Conservation (phyloP, 2,113 vertebrate species). For the Ciconia maguari region DNA sequence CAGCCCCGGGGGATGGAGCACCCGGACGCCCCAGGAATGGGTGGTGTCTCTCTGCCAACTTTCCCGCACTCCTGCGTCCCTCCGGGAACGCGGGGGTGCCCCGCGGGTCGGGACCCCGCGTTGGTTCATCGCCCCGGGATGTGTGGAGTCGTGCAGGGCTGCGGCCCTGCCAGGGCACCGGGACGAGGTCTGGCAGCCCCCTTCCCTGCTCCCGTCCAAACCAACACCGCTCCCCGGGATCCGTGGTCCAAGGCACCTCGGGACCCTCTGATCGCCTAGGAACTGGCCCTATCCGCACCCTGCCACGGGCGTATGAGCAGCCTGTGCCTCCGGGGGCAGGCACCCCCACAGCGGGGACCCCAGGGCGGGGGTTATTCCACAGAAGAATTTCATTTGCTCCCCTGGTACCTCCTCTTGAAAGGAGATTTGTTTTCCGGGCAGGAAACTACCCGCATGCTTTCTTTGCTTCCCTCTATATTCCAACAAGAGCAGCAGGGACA, state of each 20-base stretch:
- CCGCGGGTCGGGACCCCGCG: not conserved
- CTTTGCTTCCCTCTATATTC: not conserved
- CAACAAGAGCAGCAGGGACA: not conserved
- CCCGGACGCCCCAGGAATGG: not conserved
- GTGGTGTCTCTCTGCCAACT: not conserved
- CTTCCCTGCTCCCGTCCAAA: not conserved
- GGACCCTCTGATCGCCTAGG: not conserved
- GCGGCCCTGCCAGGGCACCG: not conserved
- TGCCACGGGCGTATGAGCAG: not conserved
- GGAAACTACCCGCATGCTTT: not conserved
- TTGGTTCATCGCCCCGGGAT: not conserved
- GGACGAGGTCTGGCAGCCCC: not conserved
- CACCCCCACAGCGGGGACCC: not conserved
- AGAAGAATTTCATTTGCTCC: not conserved
- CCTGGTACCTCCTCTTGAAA: not conserved
- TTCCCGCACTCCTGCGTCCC: not conserved
- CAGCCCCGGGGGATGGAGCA: not conserved
- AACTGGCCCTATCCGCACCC: not conserved
- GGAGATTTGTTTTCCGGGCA: not conserved
- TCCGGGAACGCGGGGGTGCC: not conserved
- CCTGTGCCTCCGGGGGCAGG: not conserved
- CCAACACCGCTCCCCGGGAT: not conserved
- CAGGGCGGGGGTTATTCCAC: accelerated
- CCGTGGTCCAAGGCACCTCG: not conserved
- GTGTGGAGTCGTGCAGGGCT: not conserved